Evolutionary conservation across 2,797 vertebrate species (phyloP).

Genomic region (Sarcophilus harrisii): DNA sequence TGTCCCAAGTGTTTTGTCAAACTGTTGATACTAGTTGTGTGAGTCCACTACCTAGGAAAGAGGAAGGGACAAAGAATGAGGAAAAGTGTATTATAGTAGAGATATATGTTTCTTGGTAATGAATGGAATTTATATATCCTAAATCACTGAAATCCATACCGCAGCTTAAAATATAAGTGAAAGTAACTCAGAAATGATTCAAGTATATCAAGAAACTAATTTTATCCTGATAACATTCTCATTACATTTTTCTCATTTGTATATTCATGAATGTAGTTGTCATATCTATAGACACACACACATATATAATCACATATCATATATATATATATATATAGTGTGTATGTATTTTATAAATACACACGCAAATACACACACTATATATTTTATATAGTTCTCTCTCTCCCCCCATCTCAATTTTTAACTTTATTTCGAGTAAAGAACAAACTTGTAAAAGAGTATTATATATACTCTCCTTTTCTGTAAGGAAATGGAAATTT

Average conservation of each 20-base stretch:
- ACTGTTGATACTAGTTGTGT: neutral
- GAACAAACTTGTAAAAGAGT: neutral
- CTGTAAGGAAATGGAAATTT: neutral
- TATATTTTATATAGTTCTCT: too few relatives aligned
- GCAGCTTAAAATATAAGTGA: neutral
- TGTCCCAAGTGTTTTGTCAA: neutral
- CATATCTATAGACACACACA: too few relatives aligned
- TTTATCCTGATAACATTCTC: neutral
- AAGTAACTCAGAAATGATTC: neutral
- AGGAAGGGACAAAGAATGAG: neutral
- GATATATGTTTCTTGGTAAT: neutral
- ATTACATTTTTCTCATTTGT: neutral
- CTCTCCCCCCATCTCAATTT: neutral
- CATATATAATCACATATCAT: too few relatives aligned
- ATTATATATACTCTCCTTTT: neutral
- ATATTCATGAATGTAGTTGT: neutral
- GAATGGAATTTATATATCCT: neutral
- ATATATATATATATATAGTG: too few relatives aligned
- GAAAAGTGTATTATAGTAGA: neutral
- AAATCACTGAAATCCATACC: neutral
- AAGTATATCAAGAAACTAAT: neutral
- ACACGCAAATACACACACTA: neutral
- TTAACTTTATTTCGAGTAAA: neutral
- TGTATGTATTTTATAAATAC: neutral
- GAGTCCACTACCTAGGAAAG: neutral